These are phyloP conservation scores for Sinocyclocheilus anshuiensis DNA, from an alignment of 2,113 vertebrate genomes.

Conservation along the genomic window DNA sequence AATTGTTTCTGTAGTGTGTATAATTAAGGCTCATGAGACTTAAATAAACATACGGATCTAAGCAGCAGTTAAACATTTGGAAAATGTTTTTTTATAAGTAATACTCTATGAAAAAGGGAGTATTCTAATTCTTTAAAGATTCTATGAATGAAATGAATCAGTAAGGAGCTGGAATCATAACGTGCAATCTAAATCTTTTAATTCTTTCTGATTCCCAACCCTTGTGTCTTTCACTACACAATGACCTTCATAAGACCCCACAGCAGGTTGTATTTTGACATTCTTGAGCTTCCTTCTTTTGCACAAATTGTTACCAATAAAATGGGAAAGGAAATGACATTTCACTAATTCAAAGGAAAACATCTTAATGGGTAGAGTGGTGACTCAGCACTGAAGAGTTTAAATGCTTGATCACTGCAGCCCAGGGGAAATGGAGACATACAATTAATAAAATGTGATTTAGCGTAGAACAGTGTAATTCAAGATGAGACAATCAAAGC, in stretches of 20 bases:
- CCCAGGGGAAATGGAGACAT: conserved; percentile 36
- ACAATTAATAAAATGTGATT: conserved; percentile 37
- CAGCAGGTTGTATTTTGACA: not conserved
- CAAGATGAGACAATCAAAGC: not conserved
- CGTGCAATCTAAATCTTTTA: too few species aligned
- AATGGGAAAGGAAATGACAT: conserved; percentile 33
- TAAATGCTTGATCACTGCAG: conserved; percentile 9
- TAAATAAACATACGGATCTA: too few species aligned
- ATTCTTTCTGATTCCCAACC: not conserved
- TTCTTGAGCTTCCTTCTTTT: not conserved
- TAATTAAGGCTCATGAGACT: not conserved
- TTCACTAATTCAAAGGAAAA: conserved; percentile 45
- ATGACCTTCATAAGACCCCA: not conserved
- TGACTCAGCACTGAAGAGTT: conserved; percentile 34
- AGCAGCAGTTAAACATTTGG: too few species aligned
- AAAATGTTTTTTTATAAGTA: too few species aligned
- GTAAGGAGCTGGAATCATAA: too few species aligned
- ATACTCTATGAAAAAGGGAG: too few species aligned
- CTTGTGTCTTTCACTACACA: not conserved
- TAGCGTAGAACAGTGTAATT: conserved; percentile 1
- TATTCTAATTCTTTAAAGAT: too few species aligned
- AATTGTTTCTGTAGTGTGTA: not conserved
- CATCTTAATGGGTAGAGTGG: conserved; percentile 43
- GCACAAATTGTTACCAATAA: conserved; percentile 24
- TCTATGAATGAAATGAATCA: too few species aligned